phyloP scores from a whole-genome alignment of 2,888 invertebrate genomes.

The Nasonovia ribisnigri region DNA sequence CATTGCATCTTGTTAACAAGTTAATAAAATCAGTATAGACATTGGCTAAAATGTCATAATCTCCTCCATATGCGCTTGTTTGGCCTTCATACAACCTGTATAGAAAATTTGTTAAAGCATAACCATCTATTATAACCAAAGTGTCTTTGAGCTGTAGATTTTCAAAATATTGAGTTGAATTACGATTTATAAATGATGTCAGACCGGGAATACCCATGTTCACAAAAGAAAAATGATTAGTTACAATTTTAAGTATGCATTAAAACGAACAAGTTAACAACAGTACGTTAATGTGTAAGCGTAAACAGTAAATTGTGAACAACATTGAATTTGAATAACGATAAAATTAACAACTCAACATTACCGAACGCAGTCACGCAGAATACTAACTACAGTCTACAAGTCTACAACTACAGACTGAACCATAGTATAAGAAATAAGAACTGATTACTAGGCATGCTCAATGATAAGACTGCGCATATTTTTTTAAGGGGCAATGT shows the following conservation, averaged over 20 bases:
- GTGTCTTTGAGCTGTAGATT: conserved; percentile 77
- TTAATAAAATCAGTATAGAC: conserved; percentile 79
- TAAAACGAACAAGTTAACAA: not conserved
- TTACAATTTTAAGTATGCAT: not conserved
- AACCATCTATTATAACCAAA: conserved; percentile 84
- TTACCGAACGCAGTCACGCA: not conserved
- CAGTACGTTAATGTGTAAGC: not conserved
- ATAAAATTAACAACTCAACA: not conserved
- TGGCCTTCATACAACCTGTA: conserved; percentile 76
- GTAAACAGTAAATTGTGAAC: not conserved
- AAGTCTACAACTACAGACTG: no score
- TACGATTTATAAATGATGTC: conserved; percentile 81
- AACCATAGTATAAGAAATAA: no score
- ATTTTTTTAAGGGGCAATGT: no score
- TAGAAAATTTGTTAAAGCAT: conserved; percentile 80
- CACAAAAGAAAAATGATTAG: not conserved
- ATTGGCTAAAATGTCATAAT: conserved; percentile 83
- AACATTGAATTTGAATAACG: not conserved
- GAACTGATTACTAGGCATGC: no score
- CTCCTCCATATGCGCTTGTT: conserved; percentile 85
- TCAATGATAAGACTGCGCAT: no score
- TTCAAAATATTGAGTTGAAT: conserved; percentile 77
- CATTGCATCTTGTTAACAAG: conserved; percentile 78
- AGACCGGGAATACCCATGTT: conserved; percentile 89
- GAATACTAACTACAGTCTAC: no score